Percentiles rank a stretch among this genome's conserved stretches.
Conservation (phyloP, 2,888 invertebrate genomes). For the Lamellibrachia satsuma region DNA sequence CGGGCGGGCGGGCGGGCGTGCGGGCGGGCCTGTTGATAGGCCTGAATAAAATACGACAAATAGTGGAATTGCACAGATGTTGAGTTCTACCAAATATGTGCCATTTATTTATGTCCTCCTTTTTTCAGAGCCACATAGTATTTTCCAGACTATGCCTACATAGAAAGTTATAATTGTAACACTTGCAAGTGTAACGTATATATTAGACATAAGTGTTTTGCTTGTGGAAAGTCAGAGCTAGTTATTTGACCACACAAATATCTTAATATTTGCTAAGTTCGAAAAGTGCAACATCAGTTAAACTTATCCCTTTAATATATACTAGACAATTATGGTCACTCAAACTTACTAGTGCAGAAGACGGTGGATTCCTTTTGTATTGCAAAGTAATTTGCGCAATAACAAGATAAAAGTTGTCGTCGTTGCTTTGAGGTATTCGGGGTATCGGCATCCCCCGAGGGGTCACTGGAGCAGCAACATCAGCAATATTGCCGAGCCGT, state of each 20-base stretch:
- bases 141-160: neutral
- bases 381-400: neutral
- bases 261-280: neutral
- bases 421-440: constrained; percentile 77
- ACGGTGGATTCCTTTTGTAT: neutral
- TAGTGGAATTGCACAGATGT: too few relatives aligned
- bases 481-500: constrained; percentile 30
- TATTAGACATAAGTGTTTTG: neutral
- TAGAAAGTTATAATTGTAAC: neutral
- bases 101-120: too few relatives aligned
- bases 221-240: neutral
- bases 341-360: neutral
- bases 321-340: neutral
- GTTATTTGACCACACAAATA: neutral
- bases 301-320: neutral
- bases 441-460: constrained; percentile 78
- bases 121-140: neutral
- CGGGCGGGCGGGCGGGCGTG: neutral
- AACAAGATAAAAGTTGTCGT: neutral
- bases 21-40: too few relatives aligned
- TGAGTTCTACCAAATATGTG: too few relatives aligned
- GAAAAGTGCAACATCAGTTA: neutral
- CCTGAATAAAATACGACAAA: too few relatives aligned
- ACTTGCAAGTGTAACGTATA: too few relatives aligned
- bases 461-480: constrained; percentile 28